A percentile compares a stretch with the other conserved stretches of the same genome.
Conservation (phyloP, 2,113 vertebrate genomes). For the Arothron firmamentum region DNA sequence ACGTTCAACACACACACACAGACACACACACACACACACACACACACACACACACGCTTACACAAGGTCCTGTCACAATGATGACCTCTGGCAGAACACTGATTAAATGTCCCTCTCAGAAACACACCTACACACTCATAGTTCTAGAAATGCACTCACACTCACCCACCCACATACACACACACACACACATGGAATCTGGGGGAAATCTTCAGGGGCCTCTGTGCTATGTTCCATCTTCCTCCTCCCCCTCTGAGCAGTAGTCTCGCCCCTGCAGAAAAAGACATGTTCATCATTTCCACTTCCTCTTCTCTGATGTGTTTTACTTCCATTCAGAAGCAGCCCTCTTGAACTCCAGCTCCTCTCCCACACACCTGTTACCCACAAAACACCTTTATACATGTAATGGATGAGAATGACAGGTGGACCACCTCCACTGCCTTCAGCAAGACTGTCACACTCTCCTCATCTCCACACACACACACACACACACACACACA, state of each 20-base stretch:
- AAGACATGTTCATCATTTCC: constrained; percentile 4
- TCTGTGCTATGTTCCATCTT: constrained; percentile 91
- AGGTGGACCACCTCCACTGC: constrained; percentile 15
- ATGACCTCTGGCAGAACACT: constrained; percentile 48
- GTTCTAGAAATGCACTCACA: constrained; percentile 9
- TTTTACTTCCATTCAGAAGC: neutral
- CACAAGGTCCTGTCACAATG: neutral
- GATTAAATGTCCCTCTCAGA: constrained; percentile 33
- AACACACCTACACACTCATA: constrained; percentile 28
- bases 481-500: neutral
- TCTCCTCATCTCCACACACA: neutral
- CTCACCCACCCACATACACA: constrained; percentile 31
- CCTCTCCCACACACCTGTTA: constrained; percentile 11
- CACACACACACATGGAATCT: constrained; percentile 43
- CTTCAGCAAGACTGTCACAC: no score
- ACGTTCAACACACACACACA: constrained; percentile 38
- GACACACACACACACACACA: constrained; percentile 1
- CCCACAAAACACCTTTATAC: constrained; percentile 13
- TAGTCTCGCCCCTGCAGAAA: constrained; percentile 87
- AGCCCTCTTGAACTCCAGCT: neutral
- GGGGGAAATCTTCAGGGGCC: constrained; percentile 41
- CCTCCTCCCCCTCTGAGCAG: constrained; percentile 82
- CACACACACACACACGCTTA: neutral
- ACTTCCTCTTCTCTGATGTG: neutral
- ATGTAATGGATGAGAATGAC: constrained; percentile 17